Evolutionary conservation across 2,888 invertebrate genomes (phyloP).

Genomic region (Lepidochitona cinerea): DNA sequence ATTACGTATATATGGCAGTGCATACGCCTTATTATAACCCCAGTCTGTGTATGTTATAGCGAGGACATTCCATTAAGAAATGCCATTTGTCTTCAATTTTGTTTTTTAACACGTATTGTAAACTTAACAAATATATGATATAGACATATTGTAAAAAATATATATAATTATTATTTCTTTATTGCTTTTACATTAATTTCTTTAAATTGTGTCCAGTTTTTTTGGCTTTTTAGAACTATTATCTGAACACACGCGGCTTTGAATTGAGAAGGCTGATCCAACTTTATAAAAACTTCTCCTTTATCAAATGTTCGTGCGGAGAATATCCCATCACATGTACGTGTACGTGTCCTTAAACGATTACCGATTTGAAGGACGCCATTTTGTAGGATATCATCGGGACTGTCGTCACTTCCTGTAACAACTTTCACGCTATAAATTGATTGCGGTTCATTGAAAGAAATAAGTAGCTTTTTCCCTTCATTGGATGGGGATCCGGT

Average conservation of each 20-base stretch:
- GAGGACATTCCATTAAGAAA: too few species aligned
- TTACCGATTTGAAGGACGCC: neutral
- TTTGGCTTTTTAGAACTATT: neutral
- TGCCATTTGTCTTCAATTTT: too few species aligned
- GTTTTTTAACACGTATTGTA: too few species aligned
- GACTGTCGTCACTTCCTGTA: neutral
- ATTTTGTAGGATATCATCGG: neutral
- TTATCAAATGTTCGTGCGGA: neutral
- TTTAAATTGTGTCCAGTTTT: neutral
- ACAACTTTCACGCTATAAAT: neutral
- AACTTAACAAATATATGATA: too few species aligned
- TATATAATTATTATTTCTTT: too few species aligned
- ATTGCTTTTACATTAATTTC: neutral
- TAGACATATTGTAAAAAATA: too few species aligned
- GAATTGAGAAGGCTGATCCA: neutral
- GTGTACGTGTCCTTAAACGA: neutral
- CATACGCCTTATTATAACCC: too few species aligned
- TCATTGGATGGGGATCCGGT: neutral
- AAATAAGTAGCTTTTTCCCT: neutral
- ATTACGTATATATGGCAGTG: too few species aligned
- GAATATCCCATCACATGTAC: neutral
- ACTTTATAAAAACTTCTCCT: neutral
- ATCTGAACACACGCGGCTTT: neutral
- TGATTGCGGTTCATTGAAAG: neutral
- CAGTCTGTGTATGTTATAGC: too few species aligned